Conservation (phyloP, 37 sponge, comb jelly and placozoan species). For the Petrosia ficiformis region DNA sequence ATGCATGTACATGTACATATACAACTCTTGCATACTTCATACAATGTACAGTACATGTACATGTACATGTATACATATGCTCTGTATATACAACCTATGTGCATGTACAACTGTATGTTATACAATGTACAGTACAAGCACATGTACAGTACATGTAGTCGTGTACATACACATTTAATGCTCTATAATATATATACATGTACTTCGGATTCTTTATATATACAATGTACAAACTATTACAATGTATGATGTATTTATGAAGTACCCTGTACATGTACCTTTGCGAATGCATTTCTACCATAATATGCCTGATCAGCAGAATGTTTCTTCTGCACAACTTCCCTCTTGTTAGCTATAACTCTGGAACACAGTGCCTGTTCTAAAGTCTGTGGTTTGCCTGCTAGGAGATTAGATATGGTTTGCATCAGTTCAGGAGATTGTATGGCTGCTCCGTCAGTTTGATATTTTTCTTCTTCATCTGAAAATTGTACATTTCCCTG, state of each 20-base stretch:
- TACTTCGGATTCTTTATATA: background rate
- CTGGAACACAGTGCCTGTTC: conserved; percentile 47
- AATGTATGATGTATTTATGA: too few species aligned
- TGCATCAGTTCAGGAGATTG: background rate
- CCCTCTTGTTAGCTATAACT: conserved; percentile 40
- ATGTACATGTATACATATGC: too few species aligned
- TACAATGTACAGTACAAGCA: background rate
- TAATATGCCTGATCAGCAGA: conserved; percentile 49
- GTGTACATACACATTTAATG: too few species aligned
- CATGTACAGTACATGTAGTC: too few species aligned
- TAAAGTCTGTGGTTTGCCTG: conserved; percentile 7
- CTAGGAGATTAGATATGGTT: conserved; percentile 36
- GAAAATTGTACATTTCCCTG: conserved; percentile 46
- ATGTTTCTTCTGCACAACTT: conserved; percentile 44
- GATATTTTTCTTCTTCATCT: conserved; percentile 9
- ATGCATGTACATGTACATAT: background rate
- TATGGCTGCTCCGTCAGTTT: background rate
- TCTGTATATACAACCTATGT: too few species aligned
- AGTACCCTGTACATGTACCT: conserved; percentile 63
- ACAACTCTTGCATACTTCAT: too few species aligned
- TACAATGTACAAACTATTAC: too few species aligned
- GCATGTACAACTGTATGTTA: too few species aligned
- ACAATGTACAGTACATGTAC: background rate
- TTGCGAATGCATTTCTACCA: conserved; percentile 76
- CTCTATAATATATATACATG: too few species aligned